Evolutionary conservation across 2,797 vertebrate species (phyloP), one percentile per base, ranked within the genome.

Genomic region (Falco berigora): DNA sequence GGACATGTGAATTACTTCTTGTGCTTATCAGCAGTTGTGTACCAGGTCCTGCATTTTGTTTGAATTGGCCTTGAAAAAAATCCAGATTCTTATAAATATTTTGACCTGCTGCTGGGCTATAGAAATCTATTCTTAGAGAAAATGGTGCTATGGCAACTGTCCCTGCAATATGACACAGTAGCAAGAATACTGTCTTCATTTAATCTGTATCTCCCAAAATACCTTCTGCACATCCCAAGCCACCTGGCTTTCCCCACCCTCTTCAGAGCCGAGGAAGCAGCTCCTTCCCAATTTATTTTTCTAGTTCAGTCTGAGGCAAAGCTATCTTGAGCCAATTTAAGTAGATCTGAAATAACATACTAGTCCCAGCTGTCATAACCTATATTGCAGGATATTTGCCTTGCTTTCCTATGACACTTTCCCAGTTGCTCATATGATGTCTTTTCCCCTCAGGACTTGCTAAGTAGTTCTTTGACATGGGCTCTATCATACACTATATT

Each of bases 61-160:
- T 90, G 25, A 76, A 71, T 59, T 76, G 18, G 20, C 49, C 69
- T 62, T 90, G 47, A 72, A 91, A 93, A 86, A 73, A 78, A 52
- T 64, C 30, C 21, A 53, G 53, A 46, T 46, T 84, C 44, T 72
- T 46, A 78, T 36, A 91, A 91, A 91, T 92, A 75, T 95, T 97
- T 94, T 94, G 95, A 96, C 94, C 95, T 88, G 59, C 80, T 72
- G 28, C 82, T 8, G 44, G 86, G 86, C 86, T 93, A 46, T 69
- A 93, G 74, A 92, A 92, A 93, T 79, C 92, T 95, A 88, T 92
- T 96, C 82, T 95, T 94, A 93, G 94, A 86, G 62, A 50, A 82
- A 88, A 88, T 28, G 86, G 49, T 96, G 69, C 91, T 91, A 96
- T 97, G 91, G 94, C 93, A 97, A 97, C 94, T 90, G 76, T 84